These are phyloP conservation scores for Pterois miles DNA, from an alignment of 2,797 vertebrate species.

Conservation along the genomic window DNA sequence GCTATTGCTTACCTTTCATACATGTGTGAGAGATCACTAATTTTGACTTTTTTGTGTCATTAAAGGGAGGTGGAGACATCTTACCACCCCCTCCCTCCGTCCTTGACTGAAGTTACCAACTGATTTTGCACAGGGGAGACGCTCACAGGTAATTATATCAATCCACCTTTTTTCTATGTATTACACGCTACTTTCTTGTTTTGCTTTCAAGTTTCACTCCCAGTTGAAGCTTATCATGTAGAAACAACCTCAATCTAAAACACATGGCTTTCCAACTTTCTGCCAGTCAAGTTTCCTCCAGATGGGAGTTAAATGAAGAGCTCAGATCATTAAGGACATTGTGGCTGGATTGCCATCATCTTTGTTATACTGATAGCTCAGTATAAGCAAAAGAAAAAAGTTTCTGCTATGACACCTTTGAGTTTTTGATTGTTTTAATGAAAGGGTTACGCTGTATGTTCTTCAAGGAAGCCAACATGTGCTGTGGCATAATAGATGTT, in stretches of 20 bases:
- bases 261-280: not conserved
- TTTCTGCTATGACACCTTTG: not conserved
- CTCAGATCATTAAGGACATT: not conserved
- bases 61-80: conserved; percentile 70
- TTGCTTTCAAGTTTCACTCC: conserved; percentile 25
- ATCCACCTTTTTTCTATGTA: not conserved
- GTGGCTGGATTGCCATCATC: not conserved
- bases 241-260: not conserved
- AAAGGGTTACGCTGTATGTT: not conserved
- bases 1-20: not conserved
- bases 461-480: conserved; percentile 19
- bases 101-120: conserved; percentile 62
- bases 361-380: not conserved
- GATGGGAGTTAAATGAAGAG: not conserved
- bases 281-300: conserved; percentile 10
- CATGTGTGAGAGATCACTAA: conserved; percentile 5
- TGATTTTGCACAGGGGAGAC: conserved; percentile 73
- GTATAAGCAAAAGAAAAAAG: not conserved
- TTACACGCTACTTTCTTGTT: not conserved
- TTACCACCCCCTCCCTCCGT: conserved; percentile 48
- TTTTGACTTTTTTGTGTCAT: conserved; percentile 58
- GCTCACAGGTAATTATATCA: conserved; percentile 82
- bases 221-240: not conserved
- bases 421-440: not conserved
- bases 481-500: not conserved